These are phyloP conservation scores for Drosophila saltans DNA, from an alignment of 1,140 invertebrate genomes.

Conservation along the genomic window DNA sequence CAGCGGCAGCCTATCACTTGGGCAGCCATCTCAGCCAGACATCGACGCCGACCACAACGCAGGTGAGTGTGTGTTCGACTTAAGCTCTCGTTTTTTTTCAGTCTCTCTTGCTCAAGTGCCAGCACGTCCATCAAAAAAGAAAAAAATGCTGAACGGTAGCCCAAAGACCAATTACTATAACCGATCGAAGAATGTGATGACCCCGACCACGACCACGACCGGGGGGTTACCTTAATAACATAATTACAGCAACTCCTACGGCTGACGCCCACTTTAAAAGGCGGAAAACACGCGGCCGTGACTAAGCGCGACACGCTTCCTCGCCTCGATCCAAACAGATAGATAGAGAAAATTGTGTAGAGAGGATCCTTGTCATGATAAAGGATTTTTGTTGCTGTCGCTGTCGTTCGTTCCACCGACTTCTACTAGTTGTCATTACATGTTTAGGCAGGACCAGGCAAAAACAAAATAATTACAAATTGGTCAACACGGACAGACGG, in stretches of 20 bases:
- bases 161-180: conserved; percentile 62
- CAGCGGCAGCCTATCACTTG: conserved; percentile 82
- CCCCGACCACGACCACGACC: conserved; percentile 18
- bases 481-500: conserved; percentile 42
- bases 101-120: conserved; percentile 35
- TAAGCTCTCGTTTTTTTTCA: conserved; percentile 6
- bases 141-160: conserved; percentile 61
- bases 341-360: neutral
- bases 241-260: conserved; percentile 73
- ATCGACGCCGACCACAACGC: conserved; percentile 79
- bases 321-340: conserved; percentile 36
- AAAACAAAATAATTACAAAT: conserved; percentile 42
- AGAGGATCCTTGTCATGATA: conserved; percentile 54
- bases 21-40: conserved; percentile 83
- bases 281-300: conserved; percentile 67
- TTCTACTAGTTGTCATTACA: conserved; percentile 65
- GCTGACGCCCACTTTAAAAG: conserved; percentile 78
- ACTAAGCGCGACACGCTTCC: conserved; percentile 72
- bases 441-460: conserved; percentile 59
- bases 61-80: conserved; percentile 74
- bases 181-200: conserved; percentile 35
- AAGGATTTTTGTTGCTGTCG: conserved; percentile 52
- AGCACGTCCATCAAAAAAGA: conserved; percentile 31
- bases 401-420: neutral
- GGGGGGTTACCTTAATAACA: conserved; percentile 67